These are phyloP conservation scores for Mythimna vitellina DNA, from an alignment of 2,888 invertebrate species.

Conservation along the genomic window DNA sequence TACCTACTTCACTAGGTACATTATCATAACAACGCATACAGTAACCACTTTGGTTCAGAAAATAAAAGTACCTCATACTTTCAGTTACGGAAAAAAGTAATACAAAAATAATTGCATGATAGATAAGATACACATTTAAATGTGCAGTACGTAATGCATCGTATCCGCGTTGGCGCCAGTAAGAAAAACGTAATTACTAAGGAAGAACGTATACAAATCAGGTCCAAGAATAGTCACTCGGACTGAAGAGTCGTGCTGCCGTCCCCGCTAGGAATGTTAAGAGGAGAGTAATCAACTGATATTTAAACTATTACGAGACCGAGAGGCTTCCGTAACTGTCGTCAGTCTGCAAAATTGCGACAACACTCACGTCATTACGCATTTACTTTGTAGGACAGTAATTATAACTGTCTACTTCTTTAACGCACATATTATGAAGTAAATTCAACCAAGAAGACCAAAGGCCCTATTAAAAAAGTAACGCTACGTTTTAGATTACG, in stretches of 20 bases:
- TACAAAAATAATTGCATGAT: conserved; percentile 14
- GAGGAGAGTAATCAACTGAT: conserved; percentile 78
- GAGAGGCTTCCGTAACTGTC: conserved; percentile 62
- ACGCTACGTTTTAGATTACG: background rate
- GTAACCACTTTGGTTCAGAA: conserved; percentile 49
- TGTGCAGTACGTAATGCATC: background rate
- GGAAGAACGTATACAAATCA: conserved; percentile 79
- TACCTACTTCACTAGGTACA: conserved; percentile 50
- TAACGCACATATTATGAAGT: background rate
- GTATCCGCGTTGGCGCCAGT: conserved; percentile 68
- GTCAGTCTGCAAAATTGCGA: conserved; percentile 25
- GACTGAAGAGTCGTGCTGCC: conserved; percentile 71
- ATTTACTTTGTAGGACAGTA: conserved; percentile 23
- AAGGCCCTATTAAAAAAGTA: background rate
- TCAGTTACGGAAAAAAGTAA: conserved; percentile 59
- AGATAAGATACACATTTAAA: conserved; percentile 22
- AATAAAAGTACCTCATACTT: conserved; percentile 40
- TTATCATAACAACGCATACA: conserved; percentile 49
- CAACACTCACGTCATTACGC: conserved; percentile 16
- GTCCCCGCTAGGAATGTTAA: conserved; percentile 82
- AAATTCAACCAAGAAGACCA: background rate
- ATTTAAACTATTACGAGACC: conserved; percentile 64
- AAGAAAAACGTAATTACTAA: conserved; percentile 78
- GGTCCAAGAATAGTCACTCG: conserved; percentile 70
- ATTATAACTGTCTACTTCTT: conserved; percentile 22